Conservation (phyloP, 2,797 vertebrate species). For the Neosalanx taihuensis region DNA sequence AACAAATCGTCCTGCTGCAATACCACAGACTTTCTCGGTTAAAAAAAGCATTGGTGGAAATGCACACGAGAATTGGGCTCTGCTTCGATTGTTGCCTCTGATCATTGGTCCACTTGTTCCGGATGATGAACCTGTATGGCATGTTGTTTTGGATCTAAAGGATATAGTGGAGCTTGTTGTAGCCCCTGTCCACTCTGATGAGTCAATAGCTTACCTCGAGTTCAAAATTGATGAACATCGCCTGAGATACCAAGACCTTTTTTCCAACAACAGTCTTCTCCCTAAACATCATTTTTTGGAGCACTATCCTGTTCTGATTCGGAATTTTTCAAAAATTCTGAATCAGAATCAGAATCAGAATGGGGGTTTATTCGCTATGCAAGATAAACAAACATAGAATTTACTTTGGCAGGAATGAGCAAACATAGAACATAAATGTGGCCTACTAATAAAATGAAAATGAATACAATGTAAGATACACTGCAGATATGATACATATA, state of each 20-base stretch:
- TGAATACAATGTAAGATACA: too few species aligned
- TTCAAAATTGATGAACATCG: slow-evolving; percentile 25
- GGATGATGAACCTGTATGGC: neutral
- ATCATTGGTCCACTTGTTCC: slow-evolving; percentile 23
- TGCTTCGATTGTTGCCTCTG: slow-evolving; percentile 24
- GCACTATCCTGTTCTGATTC: slow-evolving; percentile 29
- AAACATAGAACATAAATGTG: too few species aligned
- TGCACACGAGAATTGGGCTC: slow-evolving; percentile 18
- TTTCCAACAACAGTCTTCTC: slow-evolving; percentile 9
- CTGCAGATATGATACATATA: too few species aligned
- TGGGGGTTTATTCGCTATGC: too few species aligned
- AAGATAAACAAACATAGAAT: too few species aligned
- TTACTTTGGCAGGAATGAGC: too few species aligned
- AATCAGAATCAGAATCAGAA: too few species aligned
- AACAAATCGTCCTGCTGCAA: slow-evolving; percentile 7
- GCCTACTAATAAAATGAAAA: too few species aligned
- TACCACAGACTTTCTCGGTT: slow-evolving; percentile 16
- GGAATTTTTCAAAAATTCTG: too few species aligned
- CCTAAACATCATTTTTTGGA: slow-evolving; percentile 36
- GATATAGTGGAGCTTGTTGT: slow-evolving; percentile 14
- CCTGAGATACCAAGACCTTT: slow-evolving; percentile 27
- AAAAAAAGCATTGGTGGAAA: slow-evolving; percentile 27
- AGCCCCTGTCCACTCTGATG: slow-evolving; percentile 12
- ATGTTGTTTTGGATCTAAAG: slow-evolving; percentile 26
- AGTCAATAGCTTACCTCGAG: slow-evolving; percentile 3